A percentile compares a stretch with the other conserved stretches of the same genome.
Conservation (phyloP, 2,888 invertebrate species). For the Ectropis crepuscularia region DNA sequence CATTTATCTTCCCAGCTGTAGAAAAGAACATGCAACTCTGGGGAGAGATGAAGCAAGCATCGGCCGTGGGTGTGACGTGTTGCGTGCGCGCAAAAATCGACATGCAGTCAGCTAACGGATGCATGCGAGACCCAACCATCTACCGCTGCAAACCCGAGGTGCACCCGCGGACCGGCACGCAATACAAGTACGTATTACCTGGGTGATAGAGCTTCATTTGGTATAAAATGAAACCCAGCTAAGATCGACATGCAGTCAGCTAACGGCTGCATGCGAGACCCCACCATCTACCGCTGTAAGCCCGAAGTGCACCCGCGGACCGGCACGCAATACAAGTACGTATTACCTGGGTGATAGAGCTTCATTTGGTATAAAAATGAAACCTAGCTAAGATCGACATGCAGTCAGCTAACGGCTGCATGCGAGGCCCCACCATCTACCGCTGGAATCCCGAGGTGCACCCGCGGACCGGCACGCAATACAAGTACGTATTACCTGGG, state of each 20-base stretch:
- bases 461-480: conserved; percentile 96
- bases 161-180: conserved; percentile 96
- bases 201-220: too few species aligned
- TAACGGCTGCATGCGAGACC: too few species aligned
- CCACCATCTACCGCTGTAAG: too few species aligned
- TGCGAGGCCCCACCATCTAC: conserved; percentile 99
- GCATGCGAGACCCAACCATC: conserved; percentile 98
- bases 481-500: conserved; percentile 88
- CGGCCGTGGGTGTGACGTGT: conserved; percentile 91
- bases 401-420: conserved; percentile 97
- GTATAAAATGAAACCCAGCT: too few species aligned
- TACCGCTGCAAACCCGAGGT: conserved; percentile 98
- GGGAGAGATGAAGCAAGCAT: conserved; percentile 97
- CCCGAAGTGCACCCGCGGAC: too few species aligned
- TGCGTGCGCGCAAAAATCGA: conserved; percentile 99
- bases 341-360: too few species aligned
- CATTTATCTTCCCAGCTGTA: conserved; percentile 84
- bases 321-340: too few species aligned
- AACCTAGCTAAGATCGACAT: conserved; percentile 99
- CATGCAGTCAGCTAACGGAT: conserved; percentile 98
- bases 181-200: conserved; percentile 92
- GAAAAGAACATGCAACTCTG: conserved; percentile 94
- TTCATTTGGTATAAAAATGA: too few species aligned
- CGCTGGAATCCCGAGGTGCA: conserved; percentile 98
- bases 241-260: too few species aligned